Evolutionary conservation across 2,888 invertebrate species (phyloP), one percentile per base, ranked within the genome.

Genomic region (Cephonodes hylas): DNA sequence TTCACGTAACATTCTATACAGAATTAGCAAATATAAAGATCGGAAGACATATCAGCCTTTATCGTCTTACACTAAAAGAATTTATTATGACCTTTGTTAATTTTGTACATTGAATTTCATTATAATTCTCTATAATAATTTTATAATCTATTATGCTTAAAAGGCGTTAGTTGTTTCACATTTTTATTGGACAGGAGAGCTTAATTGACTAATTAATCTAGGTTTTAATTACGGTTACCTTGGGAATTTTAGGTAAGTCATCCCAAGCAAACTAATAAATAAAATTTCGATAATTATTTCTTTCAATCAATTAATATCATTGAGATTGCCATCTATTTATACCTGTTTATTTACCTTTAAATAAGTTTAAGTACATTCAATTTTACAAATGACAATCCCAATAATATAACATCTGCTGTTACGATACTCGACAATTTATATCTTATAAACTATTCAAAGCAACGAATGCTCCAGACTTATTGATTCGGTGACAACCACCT

Each of bases 21-120:
- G 23, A 20, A 6, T 22, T 22, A 8, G 20, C n/a, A 20, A 27
- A 20, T 34, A 34, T 13, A 34, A 22, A 60, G 70, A 72, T 76
- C 70, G 77, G 76, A 79, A 79, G 76, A 76, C 78, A 60, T 68
- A 72, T 76, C 76, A 77, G 79, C 76, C 77, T 80, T 70, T 63
- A 61, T 63, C 46, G 42, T 34, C 65, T 69, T 70, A 66, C 61
- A 60, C 31, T 34, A 64, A 42, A 66, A 65, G 66, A 67, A 60
- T 58, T 60, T 64, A 66, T 70, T 74, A 74, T 74, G 71, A 74
- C 72, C 72, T 70, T 74, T 67, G 78, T 71, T 63, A 66, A 66
- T 68, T 77, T 78, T 77, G 77, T 77, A 77, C 77, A 77, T 77
- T 70, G 63, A 38, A 62, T 68, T 73, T 66, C 44, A 53, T 64